phyloP scores from a whole-genome alignment of 2,113 vertebrate species.

The Potamarius usumacintae region DNA sequence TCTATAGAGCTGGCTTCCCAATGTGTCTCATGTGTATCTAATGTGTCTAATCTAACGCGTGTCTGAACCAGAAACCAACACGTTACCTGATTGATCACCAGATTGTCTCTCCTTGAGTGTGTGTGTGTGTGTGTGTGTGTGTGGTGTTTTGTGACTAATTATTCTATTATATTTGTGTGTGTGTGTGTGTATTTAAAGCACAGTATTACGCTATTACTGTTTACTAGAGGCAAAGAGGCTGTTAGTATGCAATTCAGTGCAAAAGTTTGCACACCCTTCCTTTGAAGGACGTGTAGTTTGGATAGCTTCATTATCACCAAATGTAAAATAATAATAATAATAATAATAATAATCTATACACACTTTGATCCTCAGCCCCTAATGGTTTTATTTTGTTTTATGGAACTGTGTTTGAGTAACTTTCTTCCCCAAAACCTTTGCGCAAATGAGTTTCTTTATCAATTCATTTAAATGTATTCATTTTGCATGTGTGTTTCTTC shows the following conservation, averaged over 20 bases:
- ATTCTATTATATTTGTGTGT: background rate
- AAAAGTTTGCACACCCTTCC: background rate
- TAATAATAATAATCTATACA: background rate
- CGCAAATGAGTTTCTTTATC: background rate
- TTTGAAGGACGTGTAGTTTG: background rate
- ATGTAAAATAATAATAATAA: background rate
- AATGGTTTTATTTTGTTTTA: background rate
- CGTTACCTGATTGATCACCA: background rate
- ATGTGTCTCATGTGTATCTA: background rate
- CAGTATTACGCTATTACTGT: background rate
- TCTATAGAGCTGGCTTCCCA: background rate
- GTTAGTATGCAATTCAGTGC: background rate
- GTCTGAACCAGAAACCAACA: background rate
- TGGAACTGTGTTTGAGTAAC: background rate
- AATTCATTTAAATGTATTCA: background rate
- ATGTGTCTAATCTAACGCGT: background rate
- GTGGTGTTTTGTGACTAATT: background rate
- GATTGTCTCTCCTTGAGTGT: background rate
- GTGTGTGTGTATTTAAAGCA: background rate
- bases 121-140: conserved; percentile 21
- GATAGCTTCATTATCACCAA: background rate
- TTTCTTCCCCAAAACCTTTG: background rate
- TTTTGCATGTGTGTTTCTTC: background rate
- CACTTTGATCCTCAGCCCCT: background rate
- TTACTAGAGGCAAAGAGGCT: background rate